phyloP scores from a whole-genome alignment of 2,888 invertebrate genomes.

The Ernsta delagoae region DNA sequence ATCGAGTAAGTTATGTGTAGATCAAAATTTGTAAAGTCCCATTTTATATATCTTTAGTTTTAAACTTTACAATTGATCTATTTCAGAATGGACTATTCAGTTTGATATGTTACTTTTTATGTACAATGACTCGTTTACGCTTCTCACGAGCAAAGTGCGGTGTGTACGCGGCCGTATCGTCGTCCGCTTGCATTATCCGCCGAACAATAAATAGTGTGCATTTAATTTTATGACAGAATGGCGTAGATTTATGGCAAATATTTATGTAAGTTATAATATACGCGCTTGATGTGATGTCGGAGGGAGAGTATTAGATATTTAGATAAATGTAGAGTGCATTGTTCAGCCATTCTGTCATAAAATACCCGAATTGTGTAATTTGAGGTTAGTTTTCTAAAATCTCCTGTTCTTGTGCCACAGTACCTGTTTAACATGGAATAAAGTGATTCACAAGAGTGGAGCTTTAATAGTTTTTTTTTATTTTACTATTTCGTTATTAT shows the following conservation, averaged over 20 bases:
- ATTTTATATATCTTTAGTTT: conserved; percentile 53
- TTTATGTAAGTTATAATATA: conserved; percentile 41
- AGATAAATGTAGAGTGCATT: conserved; percentile 46
- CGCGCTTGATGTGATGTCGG: conserved; percentile 47
- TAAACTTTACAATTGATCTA: conserved; percentile 42
- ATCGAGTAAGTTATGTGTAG: conserved; percentile 50
- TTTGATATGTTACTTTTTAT: conserved; percentile 40
- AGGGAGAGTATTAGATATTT: conserved; percentile 50
- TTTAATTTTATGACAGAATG: conserved; percentile 74
- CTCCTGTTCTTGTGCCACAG: conserved; percentile 65
- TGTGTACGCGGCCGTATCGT: conserved; percentile 30
- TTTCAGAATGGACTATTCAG: conserved; percentile 44
- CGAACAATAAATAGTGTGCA: conserved; percentile 57
- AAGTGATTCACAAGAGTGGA: conserved; percentile 68
- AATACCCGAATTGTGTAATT: conserved; percentile 57
- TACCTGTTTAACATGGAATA: conserved; percentile 60
- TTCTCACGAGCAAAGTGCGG: conserved; percentile 36
- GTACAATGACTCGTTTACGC: conserved; percentile 39
- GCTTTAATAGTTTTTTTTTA: conserved; percentile 58
- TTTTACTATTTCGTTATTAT: conserved; percentile 48
- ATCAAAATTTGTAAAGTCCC: conserved; percentile 58
- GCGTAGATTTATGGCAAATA: conserved; percentile 47
- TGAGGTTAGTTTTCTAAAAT: conserved; percentile 56
- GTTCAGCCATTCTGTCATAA: conserved; percentile 66
- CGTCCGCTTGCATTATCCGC: conserved; percentile 34